A percentile compares a stretch with the other conserved stretches of the same genome.
Evolutionary conservation across 2,888 invertebrate genomes (phyloP).

Genomic region (Sinhomidia bicolor): DNA sequence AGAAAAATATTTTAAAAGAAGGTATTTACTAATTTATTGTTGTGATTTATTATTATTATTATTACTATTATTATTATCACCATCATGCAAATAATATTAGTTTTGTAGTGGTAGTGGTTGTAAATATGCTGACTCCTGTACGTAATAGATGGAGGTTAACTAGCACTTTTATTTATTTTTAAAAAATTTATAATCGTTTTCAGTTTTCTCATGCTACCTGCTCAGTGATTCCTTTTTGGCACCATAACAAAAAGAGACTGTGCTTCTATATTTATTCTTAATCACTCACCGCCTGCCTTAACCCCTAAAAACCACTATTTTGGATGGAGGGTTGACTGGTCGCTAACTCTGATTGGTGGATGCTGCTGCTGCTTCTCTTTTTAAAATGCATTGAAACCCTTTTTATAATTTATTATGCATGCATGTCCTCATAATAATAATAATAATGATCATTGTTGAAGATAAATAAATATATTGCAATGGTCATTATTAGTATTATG

Average conservation of each 20-base stretch:
- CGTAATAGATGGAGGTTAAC: no score
- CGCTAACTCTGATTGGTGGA: no score
- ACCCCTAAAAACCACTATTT: not conserved
- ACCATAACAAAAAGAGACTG: not conserved
- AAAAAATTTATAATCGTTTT: constrained; percentile 50
- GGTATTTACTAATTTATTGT: constrained; percentile 25
- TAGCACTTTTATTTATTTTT: no score
- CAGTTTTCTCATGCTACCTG: not conserved
- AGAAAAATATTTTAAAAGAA: constrained; percentile 18
- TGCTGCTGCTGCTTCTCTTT: constrained; percentile 2
- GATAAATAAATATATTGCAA: constrained; percentile 36
- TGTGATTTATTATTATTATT: no score
- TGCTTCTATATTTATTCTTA: not conserved
- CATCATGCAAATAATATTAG: no score
- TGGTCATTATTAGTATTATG: constrained; percentile 16
- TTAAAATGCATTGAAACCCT: no score
- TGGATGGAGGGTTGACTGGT: constrained; percentile 30
- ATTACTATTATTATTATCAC: no score
- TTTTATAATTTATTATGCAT: no score
- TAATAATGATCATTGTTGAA: not conserved
- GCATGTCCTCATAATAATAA: constrained; percentile 22
- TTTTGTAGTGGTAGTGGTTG: not conserved
- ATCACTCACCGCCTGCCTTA: not conserved
- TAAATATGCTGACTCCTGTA: no score
- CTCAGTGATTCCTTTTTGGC: constrained; percentile 24